phyloP scores from a whole-genome alignment of 1,140 invertebrate species.

The Drosophila pseudoananassae region DNA sequence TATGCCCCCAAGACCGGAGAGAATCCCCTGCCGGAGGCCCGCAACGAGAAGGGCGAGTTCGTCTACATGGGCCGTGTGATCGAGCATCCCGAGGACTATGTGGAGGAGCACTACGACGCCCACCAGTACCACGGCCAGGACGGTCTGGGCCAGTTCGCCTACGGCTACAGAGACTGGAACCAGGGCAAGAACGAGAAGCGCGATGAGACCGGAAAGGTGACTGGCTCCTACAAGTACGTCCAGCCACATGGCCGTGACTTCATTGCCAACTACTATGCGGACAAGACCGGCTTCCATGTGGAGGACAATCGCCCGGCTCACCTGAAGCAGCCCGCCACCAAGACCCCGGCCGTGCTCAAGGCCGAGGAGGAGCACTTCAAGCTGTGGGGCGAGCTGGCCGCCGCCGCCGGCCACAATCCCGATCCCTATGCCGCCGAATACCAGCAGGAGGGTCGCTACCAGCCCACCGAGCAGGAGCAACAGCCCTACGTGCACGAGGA shows the following conservation, averaged over 20 bases:
- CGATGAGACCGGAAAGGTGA: slow-evolving; percentile 73
- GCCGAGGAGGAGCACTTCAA: slow-evolving; percentile 87
- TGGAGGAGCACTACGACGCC: slow-evolving; percentile 88
- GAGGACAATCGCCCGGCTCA: slow-evolving; percentile 88
- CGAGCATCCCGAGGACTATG: slow-evolving; percentile 87
- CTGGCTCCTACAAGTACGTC: slow-evolving; percentile 82
- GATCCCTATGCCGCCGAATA: slow-evolving; percentile 84
- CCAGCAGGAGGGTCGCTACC: slow-evolving; percentile 70
- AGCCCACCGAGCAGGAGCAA: slow-evolving; percentile 60
- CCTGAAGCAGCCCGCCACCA: slow-evolving; percentile 86
- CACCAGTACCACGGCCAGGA: slow-evolving; percentile 88
- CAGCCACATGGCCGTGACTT: slow-evolving; percentile 82
- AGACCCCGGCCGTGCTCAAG: slow-evolving; percentile 86
- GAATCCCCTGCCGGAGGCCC: slow-evolving; percentile 84
- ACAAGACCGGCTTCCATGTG: slow-evolving; percentile 88
- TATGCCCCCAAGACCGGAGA: slow-evolving; percentile 85
- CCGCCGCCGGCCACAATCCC: slow-evolving; percentile 84
- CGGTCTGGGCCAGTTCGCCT: slow-evolving; percentile 87
- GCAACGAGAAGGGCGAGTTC: slow-evolving; percentile 85
- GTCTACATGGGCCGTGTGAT: slow-evolving; percentile 86
- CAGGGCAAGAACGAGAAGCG: slow-evolving; percentile 86
- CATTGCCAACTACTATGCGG: slow-evolving; percentile 87
- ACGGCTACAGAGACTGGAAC: slow-evolving; percentile 87
- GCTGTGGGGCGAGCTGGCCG: slow-evolving; percentile 87
- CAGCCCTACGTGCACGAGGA: slow-evolving; percentile 76